Conservation (phyloP, 1,140 invertebrate genomes). For the Ooceraea biroi region DNA sequence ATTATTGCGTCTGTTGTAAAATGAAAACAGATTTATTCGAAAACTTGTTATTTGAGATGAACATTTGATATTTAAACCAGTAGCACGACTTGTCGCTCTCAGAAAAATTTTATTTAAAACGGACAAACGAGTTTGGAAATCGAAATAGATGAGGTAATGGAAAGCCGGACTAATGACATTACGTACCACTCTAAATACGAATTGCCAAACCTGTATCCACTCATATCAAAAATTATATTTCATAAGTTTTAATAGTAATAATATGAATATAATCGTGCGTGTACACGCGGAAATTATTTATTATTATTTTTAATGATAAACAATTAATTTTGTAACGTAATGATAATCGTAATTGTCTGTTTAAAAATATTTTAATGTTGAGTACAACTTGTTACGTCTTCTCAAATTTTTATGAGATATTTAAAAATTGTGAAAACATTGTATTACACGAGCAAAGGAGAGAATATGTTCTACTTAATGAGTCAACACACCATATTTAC, state of each 20-base stretch:
- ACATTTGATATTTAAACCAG: conserved; percentile 62
- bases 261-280: no score
- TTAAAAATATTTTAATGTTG: no score
- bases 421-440: no score
- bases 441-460: background rate
- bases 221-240: background rate
- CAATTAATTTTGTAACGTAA: no score
- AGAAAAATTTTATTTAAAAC: background rate
- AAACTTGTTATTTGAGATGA: background rate
- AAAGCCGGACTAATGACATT: background rate
- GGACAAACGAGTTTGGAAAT: conserved; percentile 4
- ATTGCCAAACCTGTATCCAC: background rate
- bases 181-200: background rate
- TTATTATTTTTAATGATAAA: no score
- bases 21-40: conserved; percentile 14
- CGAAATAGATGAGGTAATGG: background rate
- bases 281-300: no score
- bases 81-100: conserved; percentile 36
- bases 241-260: no score
- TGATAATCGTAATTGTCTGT: no score
- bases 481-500: background rate
- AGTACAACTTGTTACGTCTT: no score
- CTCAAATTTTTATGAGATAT: no score
- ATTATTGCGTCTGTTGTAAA: background rate
- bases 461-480: background rate